phyloP scores from a whole-genome alignment of 2,888 invertebrate genomes.

The Hirtodrosophila alboralis region DNA sequence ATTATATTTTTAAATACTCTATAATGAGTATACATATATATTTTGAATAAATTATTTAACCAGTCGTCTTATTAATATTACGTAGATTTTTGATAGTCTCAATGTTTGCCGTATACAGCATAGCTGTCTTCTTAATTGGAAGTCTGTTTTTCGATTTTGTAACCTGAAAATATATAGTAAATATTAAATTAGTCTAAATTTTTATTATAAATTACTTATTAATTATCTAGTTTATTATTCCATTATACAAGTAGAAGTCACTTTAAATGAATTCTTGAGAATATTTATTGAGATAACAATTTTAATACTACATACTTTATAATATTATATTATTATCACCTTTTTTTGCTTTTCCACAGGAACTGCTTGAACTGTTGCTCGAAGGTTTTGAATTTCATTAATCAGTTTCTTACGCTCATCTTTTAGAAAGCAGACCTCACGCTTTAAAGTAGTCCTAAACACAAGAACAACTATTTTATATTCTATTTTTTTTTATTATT shows the following conservation, averaged over 20 bases:
- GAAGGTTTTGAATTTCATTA: conserved; percentile 36
- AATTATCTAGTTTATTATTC: too few species aligned
- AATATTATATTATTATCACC: too few species aligned
- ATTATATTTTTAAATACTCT: background rate
- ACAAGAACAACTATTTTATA: too few species aligned
- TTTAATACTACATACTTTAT: too few species aligned
- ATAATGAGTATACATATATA: background rate
- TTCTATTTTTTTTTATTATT: too few species aligned
- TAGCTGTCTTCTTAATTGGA: conserved; percentile 30
- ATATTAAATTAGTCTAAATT: too few species aligned
- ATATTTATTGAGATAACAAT: too few species aligned
- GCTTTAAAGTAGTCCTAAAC: conserved; percentile 40
- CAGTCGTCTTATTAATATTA: conserved; percentile 16
- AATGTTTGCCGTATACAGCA: conserved; percentile 35
- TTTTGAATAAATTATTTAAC: conserved; percentile 6
- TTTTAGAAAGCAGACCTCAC: conserved; percentile 41
- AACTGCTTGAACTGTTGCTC: conserved; percentile 8
- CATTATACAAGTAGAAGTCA: too few species aligned
- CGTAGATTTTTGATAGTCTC: conserved; percentile 22
- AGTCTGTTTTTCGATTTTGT: conserved; percentile 1
- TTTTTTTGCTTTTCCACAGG: background rate
- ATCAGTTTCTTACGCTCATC: conserved; percentile 45
- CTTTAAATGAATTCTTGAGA: too few species aligned
- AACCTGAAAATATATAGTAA: conserved; percentile 12
- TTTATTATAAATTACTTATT: background rate